phyloP scores from a whole-genome alignment of 1,140 invertebrate genomes.

The Elysia chlorotica region DNA sequence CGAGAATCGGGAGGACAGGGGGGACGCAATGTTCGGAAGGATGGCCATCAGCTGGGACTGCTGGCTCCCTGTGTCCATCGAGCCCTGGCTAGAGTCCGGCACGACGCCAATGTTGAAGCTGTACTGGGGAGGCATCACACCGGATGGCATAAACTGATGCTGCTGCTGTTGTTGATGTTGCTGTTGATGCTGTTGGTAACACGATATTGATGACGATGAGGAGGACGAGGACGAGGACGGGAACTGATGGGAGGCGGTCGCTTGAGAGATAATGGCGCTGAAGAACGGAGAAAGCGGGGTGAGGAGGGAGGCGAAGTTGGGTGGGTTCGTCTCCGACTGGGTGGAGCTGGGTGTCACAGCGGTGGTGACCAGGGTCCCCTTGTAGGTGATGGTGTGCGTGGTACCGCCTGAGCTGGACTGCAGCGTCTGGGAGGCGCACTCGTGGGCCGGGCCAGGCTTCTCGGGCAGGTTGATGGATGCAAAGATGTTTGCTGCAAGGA shows the following conservation, averaged over 20 bases:
- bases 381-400: conserved; percentile 59
- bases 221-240: conserved; percentile 1
- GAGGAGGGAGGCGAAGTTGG: conserved; percentile 38
- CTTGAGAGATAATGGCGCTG: conserved; percentile 39
- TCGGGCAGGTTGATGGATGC: conserved; percentile 54
- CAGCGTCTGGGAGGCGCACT: conserved; percentile 34
- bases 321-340: conserved; percentile 32
- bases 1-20: too few species aligned
- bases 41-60: too few species aligned
- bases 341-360: conserved; percentile 42
- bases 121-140: conserved; percentile 39
- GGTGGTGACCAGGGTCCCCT: conserved; percentile 57
- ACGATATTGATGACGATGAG: too few species aligned
- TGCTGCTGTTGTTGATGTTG: too few species aligned
- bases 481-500: conserved; percentile 43
- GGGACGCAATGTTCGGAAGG: too few species aligned
- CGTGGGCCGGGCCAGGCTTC: conserved; percentile 33
- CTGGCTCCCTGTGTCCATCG: too few species aligned
- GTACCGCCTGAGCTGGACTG: conserved; percentile 27
- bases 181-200: too few species aligned
- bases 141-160: too few species aligned
- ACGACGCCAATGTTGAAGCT: too few species aligned
- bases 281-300: conserved; percentile 52
- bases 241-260: too few species aligned
- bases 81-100: too few species aligned